Conservation (phyloP, 2,888 invertebrate genomes). For the Drosophila limbata region DNA sequence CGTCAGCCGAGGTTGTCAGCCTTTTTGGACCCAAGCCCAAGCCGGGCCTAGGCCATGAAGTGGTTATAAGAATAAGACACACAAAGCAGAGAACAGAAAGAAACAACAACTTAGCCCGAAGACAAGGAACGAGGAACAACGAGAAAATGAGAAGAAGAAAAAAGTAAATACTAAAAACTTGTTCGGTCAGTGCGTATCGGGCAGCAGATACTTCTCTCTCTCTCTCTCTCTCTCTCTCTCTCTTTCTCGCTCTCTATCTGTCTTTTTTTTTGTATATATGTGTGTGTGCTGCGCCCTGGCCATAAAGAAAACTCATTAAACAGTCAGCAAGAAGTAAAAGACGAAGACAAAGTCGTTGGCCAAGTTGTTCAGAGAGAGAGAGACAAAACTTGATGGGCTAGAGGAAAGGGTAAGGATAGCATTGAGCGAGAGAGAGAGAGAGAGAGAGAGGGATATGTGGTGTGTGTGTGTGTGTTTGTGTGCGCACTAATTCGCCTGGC, state of each 20-base stretch:
- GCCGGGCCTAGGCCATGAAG: conserved; percentile 65
- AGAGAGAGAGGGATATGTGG: background rate
- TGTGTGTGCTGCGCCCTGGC: conserved; percentile 61
- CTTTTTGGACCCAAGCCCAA: conserved; percentile 67
- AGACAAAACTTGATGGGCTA: conserved; percentile 19
- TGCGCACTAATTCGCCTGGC: conserved; percentile 54
- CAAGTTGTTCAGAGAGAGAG: conserved; percentile 19
- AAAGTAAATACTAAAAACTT: conserved; percentile 63
- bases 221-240: no score
- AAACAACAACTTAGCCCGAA: conserved; percentile 36
- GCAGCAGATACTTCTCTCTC: conserved; percentile 40
- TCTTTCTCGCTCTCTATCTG: no score
- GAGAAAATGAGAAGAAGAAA: conserved; percentile 5
- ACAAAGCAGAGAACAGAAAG: conserved; percentile 62
- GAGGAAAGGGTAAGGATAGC: background rate
- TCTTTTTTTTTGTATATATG: conserved; percentile 17
- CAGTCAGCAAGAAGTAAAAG: conserved; percentile 61
- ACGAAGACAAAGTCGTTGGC: conserved; percentile 54
- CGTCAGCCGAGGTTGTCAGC: conserved; percentile 78
- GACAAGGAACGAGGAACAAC: conserved; percentile 29
- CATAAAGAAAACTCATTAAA: conserved; percentile 81
- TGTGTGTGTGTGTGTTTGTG: conserved; percentile 7
- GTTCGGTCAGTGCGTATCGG: conserved; percentile 75
- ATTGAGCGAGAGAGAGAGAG: background rate
- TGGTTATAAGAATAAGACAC: conserved; percentile 69